phyloP scores from a whole-genome alignment of 2,888 invertebrate genomes.

The Eutolmus rufibarbis region DNA sequence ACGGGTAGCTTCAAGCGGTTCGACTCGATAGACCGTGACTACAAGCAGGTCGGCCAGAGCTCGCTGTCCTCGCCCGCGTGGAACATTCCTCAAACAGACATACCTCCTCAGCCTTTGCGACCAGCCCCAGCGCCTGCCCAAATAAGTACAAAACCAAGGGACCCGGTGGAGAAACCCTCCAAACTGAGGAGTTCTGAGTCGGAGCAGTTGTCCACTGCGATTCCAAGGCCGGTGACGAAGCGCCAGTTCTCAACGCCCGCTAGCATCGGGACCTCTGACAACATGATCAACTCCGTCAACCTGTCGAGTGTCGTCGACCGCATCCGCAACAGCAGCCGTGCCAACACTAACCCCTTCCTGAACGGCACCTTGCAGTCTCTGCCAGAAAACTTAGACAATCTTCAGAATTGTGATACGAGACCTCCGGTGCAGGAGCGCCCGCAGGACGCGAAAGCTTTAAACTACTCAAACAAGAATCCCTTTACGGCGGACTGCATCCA shows the following conservation, averaged over 20 bases:
- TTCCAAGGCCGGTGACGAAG: slow-evolving; percentile 59
- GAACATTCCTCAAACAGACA: slow-evolving; percentile 61
- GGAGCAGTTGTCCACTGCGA: slow-evolving; percentile 52
- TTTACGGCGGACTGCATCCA: slow-evolving; percentile 43
- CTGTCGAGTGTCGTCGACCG: slow-evolving; percentile 47
- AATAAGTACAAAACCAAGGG: slow-evolving; percentile 45
- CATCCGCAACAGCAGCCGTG: slow-evolving; percentile 45
- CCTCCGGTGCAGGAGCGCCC: background rate
- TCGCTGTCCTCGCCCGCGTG: slow-evolving; percentile 59
- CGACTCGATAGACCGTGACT: slow-evolving; percentile 69
- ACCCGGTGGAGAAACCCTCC: slow-evolving; percentile 50
- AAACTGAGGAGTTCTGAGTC: background rate
- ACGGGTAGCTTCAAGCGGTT: slow-evolving; percentile 73
- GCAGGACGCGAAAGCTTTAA: background rate
- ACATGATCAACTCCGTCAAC: slow-evolving; percentile 46
- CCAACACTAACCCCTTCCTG: slow-evolving; percentile 51
- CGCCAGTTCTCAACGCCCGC: slow-evolving; percentile 52
- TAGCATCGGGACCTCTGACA: background rate
- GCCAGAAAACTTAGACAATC: slow-evolving; percentile 44
- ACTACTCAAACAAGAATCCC: slow-evolving; percentile 42
- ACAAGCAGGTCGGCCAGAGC: slow-evolving; percentile 63
- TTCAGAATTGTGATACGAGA: background rate
- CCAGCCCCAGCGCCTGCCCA: slow-evolving; percentile 66
- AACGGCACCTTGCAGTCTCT: slow-evolving; percentile 47
- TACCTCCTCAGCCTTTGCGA: slow-evolving; percentile 72